phyloP scores from a whole-genome alignment of 1,140 invertebrate species.

The Orussus abietinus region DNA sequence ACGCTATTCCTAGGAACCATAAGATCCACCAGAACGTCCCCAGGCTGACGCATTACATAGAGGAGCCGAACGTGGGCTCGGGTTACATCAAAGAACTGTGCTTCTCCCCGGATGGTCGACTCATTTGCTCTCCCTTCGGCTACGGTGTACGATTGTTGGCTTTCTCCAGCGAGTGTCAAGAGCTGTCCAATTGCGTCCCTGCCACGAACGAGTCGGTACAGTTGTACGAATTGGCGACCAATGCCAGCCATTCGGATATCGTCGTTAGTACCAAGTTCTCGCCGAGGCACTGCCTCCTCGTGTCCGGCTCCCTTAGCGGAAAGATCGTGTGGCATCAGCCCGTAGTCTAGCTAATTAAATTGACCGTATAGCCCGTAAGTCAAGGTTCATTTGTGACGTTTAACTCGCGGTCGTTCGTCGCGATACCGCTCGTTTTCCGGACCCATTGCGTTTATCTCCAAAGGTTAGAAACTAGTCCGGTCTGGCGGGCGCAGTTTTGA shows the following conservation, averaged over 20 bases:
- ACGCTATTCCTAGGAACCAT: slow-evolving; percentile 48
- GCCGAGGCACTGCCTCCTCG: slow-evolving; percentile 77
- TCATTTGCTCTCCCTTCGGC: slow-evolving; percentile 86
- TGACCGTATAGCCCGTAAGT: too few species aligned
- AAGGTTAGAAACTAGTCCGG: too few species aligned
- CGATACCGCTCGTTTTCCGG: too few species aligned
- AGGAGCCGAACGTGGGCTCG: slow-evolving; percentile 83
- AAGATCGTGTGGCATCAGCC: slow-evolving; percentile 89
- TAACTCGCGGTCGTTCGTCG: too few species aligned
- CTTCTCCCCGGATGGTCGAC: slow-evolving; percentile 81
- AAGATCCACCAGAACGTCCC: slow-evolving; percentile 70
- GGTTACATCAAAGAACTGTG: slow-evolving; percentile 86
- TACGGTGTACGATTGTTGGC: slow-evolving; percentile 78
- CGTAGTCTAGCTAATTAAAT: slow-evolving; percentile 52
- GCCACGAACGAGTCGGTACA: slow-evolving; percentile 47
- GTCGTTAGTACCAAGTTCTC: slow-evolving; percentile 92
- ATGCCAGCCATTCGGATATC: slow-evolving; percentile 72
- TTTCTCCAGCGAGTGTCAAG: slow-evolving; percentile 74
- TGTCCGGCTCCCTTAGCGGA: slow-evolving; percentile 83
- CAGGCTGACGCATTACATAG: slow-evolving; percentile 77
- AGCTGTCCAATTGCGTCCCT: slow-evolving; percentile 69
- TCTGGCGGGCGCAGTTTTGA: too few species aligned
- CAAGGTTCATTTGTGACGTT: too few species aligned
- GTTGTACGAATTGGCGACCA: slow-evolving; percentile 64
- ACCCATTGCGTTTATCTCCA: too few species aligned